Base-by-base conservation (phyloP, 2,888 invertebrate genomes). In the Spatulosminthurus flaviceps region DNA sequence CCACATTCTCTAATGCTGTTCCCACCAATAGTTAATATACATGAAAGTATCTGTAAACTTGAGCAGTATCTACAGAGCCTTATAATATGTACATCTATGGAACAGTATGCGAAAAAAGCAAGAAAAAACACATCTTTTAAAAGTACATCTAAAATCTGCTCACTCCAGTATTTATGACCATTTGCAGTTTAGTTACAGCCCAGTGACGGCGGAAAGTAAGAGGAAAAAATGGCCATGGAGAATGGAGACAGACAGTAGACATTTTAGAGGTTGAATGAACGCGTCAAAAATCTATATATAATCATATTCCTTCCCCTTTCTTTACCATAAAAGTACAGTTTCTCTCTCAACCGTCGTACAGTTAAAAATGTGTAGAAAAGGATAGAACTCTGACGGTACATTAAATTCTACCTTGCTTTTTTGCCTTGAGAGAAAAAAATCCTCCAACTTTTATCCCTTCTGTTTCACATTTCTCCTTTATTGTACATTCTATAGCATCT, bases 241-340 rank as follows among this genome's bases (percentile, higher is more conserved):
- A 4, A 34, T 34, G 34, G 34, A 34, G 34, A 34, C 34, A 34
- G 51, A 51, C 51, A 51, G 51, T 51, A 51, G 51, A 51, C 51
- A 19, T 51, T 51, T 13, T 51, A n/a, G 5, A 51, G 51, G 51
- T 51, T 51, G 51, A 51, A 51, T 19, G 51, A 51, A 51, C 51
- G 51, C 51, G 51, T 51, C 51, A 51, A 16, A n/a, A 51, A 51
- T 51, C 51, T 51, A 5, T 51, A n/a, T n/a, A 51, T 51, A 13
- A 51, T 51, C 51, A 51, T 51, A 51, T 51, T 51, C 51, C 51
- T 19, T 51, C n/a, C 51, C 51, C n/a, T 11, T 51, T 16, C 51
- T n/a, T 51, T 51, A 51, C 51, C 5, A 51, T 51, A 51, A 51
- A 51, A 51, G 51, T 51, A 51, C 51, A 51, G 51, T 51, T 51